Conservation (phyloP, 2,888 invertebrate genomes). For the Plagodis dolabraria region DNA sequence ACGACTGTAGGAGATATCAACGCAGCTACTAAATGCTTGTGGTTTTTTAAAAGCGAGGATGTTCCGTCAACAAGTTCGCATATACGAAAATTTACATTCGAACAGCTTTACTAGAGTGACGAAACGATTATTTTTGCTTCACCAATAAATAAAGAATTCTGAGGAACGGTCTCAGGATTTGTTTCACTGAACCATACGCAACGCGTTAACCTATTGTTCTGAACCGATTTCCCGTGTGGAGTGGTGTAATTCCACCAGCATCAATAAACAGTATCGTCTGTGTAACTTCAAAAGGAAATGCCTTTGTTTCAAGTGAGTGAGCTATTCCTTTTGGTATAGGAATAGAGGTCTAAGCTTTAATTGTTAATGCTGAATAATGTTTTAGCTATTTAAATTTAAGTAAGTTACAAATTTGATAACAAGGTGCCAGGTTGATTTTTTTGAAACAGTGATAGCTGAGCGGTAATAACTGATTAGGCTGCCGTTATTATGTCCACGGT, state of each 20-base stretch:
- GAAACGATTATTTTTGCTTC: constrained; percentile 32
- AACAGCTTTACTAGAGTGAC: constrained; percentile 21
- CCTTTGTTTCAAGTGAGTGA: constrained; percentile 62
- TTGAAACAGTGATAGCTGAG: too few species aligned
- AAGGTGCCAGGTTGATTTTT: too few species aligned
- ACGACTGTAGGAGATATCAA: constrained; percentile 1
- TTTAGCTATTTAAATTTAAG: neutral
- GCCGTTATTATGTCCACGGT: too few species aligned
- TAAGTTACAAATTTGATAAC: too few species aligned
- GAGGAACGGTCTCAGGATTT: constrained; percentile 17
- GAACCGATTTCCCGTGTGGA: constrained; percentile 51
- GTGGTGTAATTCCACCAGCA: constrained; percentile 55
- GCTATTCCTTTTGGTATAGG: constrained; percentile 57
- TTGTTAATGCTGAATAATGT: neutral
- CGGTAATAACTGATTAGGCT: too few species aligned
- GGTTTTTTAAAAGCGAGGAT: constrained; percentile 5
- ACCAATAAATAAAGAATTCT: neutral
- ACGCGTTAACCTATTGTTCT: constrained; percentile 57
- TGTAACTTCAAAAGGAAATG: constrained; percentile 66
- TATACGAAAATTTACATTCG: constrained; percentile 15
- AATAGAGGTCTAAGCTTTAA: constrained; percentile 5
- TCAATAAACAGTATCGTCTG: constrained; percentile 69
- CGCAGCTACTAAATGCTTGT: neutral
- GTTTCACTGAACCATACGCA: constrained; percentile 45
- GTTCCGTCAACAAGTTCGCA: constrained; percentile 10